These are phyloP conservation scores for Girardia tigrina DNA, from an alignment of 2,888 invertebrate genomes.

Conservation along the genomic window DNA sequence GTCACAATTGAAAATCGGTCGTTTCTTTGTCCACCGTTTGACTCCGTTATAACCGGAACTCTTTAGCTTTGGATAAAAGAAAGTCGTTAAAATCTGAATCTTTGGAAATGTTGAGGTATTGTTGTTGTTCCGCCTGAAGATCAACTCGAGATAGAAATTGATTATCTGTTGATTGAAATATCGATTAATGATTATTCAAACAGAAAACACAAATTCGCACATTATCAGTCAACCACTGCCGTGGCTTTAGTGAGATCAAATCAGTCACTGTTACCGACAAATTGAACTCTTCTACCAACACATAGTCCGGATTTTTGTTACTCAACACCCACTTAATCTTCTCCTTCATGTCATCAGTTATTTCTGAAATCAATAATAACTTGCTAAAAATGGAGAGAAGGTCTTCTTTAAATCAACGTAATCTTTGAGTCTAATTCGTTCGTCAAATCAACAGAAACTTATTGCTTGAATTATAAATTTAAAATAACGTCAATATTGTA, in stretches of 20 bases:
- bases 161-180: background rate
- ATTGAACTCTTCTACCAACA: background rate
- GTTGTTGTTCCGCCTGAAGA: background rate
- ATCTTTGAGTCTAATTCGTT: too few relatives aligned
- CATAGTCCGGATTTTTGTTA: background rate
- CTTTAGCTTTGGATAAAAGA: background rate
- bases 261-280: background rate
- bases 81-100: background rate
- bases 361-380: background rate
- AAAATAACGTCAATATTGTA: too few relatives aligned
- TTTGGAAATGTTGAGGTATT: background rate
- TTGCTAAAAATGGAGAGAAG: too few relatives aligned
- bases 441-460: too few relatives aligned
- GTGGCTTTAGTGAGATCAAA: background rate
- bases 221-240: background rate
- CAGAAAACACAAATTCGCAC: slow-evolving; percentile 6
- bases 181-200: background rate
- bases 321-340: background rate
- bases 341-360: background rate
- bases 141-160: slow-evolving; percentile 21
- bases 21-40: background rate
- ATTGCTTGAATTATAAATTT: too few relatives aligned
- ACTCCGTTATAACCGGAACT: background rate
- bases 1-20: background rate
- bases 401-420: too few relatives aligned